A percentile compares a stretch with the other conserved stretches of the same genome.
Evolutionary conservation across 2,797 vertebrate species (phyloP).

Genomic region (Pyrocephalus nanus): DNA sequence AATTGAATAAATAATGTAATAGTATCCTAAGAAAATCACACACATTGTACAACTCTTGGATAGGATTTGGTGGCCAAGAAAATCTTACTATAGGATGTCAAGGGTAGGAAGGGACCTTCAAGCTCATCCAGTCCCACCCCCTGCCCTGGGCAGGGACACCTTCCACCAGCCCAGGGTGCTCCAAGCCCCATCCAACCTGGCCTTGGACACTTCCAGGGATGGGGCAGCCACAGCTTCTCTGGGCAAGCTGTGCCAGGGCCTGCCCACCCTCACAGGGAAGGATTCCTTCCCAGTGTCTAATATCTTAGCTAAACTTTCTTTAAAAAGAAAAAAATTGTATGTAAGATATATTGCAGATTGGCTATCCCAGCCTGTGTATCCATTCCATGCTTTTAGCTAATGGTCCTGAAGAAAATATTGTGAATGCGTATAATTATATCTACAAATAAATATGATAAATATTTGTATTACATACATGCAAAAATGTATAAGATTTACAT

Average conservation of each 20-base stretch:
- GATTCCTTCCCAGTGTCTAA: not conserved
- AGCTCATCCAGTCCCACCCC: fast-evolving
- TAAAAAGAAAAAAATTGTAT: not conserved
- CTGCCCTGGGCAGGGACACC: not conserved
- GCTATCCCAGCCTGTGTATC: not conserved
- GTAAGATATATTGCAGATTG: not conserved
- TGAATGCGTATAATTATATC: too few relatives aligned
- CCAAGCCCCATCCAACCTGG: not conserved
- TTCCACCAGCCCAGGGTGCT: not conserved
- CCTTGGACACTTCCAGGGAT: not conserved
- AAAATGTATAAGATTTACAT: not conserved
- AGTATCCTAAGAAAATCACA: not conserved
- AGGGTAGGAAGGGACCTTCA: not conserved
- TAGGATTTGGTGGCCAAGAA: not conserved
- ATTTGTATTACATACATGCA: not conserved
- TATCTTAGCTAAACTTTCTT: not conserved
- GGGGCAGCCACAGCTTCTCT: not conserved
- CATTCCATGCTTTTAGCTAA: not conserved
- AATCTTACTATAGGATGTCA: not conserved
- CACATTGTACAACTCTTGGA: not conserved
- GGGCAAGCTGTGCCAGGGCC: not conserved
- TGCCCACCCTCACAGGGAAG: not conserved
- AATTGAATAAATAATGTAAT: not conserved
- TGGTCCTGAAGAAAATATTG: not conserved
- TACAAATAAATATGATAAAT: not conserved